Percentiles rank a stretch among this genome's conserved stretches.
These are phyloP conservation scores for Triops cancriformis DNA, from an alignment of 1,140 invertebrate species.

Conservation along the genomic window DNA sequence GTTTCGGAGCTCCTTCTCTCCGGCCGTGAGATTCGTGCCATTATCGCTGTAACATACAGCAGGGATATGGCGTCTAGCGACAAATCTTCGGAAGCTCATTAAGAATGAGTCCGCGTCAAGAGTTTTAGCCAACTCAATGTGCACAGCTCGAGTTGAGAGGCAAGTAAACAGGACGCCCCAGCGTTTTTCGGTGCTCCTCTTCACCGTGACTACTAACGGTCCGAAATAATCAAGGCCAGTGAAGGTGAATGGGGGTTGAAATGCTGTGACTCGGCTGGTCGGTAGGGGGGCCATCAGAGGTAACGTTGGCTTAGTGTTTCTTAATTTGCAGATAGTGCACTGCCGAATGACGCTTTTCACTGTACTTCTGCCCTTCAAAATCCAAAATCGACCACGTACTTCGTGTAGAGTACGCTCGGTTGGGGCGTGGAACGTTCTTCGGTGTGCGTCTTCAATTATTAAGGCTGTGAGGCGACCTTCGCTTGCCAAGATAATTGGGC, in stretches of 20 bases:
- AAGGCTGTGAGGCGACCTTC: background rate
- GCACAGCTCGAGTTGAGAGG: constrained; percentile 28
- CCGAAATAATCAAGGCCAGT: constrained; percentile 28
- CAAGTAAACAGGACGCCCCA: constrained; percentile 30
- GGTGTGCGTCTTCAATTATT: background rate
- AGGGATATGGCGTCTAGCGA: background rate
- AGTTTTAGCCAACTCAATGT: constrained; percentile 30
- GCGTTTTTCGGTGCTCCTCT: constrained; percentile 24
- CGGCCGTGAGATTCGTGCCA: constrained; percentile 34
- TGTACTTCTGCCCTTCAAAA: too few species aligned
- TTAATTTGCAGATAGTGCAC: background rate
- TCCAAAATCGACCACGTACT: too few species aligned
- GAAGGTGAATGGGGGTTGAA: constrained; percentile 15
- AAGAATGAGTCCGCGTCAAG: constrained; percentile 29
- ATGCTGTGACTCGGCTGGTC: background rate
- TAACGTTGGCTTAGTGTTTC: background rate
- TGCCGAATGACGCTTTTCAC: too few species aligned
- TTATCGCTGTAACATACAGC: constrained; percentile 30
- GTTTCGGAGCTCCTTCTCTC: constrained; percentile 31
- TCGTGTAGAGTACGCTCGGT: background rate
- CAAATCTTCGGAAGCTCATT: too few species aligned
- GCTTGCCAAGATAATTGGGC: background rate
- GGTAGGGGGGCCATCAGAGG: constrained; percentile 25
- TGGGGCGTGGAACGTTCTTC: background rate
- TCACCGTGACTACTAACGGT: constrained; percentile 24